Evolutionary conservation across 2,888 invertebrate genomes (phyloP), one percentile per base, ranked within the genome.

Genomic region (Steinernema carpocapsae): DNA sequence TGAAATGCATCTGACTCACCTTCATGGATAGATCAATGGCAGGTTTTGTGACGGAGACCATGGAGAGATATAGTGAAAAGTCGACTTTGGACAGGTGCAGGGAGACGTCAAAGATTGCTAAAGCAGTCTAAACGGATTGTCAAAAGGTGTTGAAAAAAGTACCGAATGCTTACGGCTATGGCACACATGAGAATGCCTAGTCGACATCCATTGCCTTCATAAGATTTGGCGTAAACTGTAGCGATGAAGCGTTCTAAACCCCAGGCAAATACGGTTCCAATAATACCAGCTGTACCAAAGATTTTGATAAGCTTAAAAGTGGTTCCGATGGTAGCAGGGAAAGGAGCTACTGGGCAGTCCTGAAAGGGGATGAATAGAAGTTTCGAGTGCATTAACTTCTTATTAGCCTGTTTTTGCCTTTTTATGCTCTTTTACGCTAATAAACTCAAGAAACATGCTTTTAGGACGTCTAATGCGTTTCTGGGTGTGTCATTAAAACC

Each of bases 21-120:
- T 56, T 56, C 56, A 56, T 56, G 56, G 56, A 56, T 3, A 56
- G 22, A 26, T 56, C 26, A 6, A 56, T 56, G 6, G 56, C 56
- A 3, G 22, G 6, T 56, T 24, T 56, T 3, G 56, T 56, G 56
- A 56, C 56, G 26, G 56, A 56, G 56, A 56, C 56, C 56, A 56
- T 56, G 2, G 56, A 22, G 2, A 56, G 56, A 43, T 43, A 12
- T 14, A 43, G 7, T 43, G 43, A 43, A 43, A 43, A 43, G 14
- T 43, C 43, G 43, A 43, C 43, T 43, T 43, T 43, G 7, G 14
- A 12, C 43, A 43, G 14, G 43, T 43, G 43, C 7, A 14, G 10
- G 43, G 43, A 12, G 43, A 43, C 10, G 14, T 43, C 43, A 7
- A 43, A 12, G 43, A 43, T 43, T 7, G 43, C 43, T 14, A 43